Evolutionary conservation across 2,888 invertebrate genomes (phyloP).

Genomic region (Gryllus longicercus): DNA sequence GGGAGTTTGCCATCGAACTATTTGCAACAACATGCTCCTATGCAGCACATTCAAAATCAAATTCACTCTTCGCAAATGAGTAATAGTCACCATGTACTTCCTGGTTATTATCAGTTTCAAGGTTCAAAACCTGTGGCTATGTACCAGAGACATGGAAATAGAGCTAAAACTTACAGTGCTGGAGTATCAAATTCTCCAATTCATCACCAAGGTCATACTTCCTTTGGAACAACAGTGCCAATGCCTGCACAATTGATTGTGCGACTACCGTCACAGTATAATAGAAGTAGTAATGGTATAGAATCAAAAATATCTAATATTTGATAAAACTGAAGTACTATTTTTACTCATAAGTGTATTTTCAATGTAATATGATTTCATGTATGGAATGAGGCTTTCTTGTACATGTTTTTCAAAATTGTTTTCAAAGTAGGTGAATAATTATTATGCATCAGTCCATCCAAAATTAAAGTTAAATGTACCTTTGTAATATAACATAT

Average conservation of each 20-base stretch:
- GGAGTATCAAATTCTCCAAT: not conserved
- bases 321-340: conserved; percentile 18
- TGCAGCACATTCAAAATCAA: not conserved
- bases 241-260: conserved; percentile 45
- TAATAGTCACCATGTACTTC: conserved; percentile 20
- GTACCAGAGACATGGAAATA: not conserved
- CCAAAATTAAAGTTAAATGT: too few relatives aligned
- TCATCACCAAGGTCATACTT: not conserved
- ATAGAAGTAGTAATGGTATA: conserved; percentile 24
- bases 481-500: too few relatives aligned
- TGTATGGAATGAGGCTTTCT: too few relatives aligned
- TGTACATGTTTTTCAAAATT: too few relatives aligned
- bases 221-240: not conserved
- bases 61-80: not conserved
- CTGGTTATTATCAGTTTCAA: conserved; percentile 20
- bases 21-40: not conserved
- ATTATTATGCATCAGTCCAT: too few relatives aligned
- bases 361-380: too few relatives aligned
- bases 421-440: too few relatives aligned
- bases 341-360: too few relatives aligned
- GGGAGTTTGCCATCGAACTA: not conserved
- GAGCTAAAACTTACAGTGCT: not conserved
- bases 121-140: conserved; percentile 4
- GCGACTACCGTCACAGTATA: conserved; percentile 42
- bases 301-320: conserved; percentile 35